A percentile compares a stretch with the other conserved stretches of the same genome.
Conservation (phyloP, 2,113 vertebrate species). For the Pteruthius melanotis region DNA sequence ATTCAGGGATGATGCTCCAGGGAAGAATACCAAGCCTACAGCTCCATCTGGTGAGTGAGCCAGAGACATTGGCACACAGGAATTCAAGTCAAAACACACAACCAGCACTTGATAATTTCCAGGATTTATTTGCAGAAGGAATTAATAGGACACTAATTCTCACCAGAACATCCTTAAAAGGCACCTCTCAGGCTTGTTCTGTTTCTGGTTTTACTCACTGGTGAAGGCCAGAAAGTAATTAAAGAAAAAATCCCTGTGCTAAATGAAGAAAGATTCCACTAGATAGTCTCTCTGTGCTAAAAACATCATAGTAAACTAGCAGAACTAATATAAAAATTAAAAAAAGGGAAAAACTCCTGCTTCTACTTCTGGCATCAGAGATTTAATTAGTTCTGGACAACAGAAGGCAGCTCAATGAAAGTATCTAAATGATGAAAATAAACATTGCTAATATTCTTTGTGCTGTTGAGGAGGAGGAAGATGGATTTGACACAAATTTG, state of each 20-base stretch:
- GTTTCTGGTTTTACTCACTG: not conserved
- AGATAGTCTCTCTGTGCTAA: not conserved
- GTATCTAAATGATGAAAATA: not conserved
- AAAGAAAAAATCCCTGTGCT: not conserved
- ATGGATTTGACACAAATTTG: not conserved
- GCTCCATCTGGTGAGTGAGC: slow-evolving; percentile 61
- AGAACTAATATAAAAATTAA: not conserved
- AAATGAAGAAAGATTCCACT: not conserved
- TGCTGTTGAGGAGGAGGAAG: not conserved
- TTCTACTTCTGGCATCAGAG: not conserved
- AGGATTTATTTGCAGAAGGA: not conserved
- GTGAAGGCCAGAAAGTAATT: not conserved
- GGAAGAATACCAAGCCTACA: not conserved
- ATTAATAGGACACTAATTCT: not conserved
- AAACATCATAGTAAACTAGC: not conserved
- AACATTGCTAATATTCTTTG: not conserved
- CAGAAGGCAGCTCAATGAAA: not conserved
- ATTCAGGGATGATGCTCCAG: not conserved
- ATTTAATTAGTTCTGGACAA: not conserved
- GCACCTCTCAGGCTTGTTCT: not conserved
- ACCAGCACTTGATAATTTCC: not conserved
- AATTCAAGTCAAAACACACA: not conserved
- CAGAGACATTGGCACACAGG: accelerated
- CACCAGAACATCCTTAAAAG: not conserved
- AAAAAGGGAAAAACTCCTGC: not conserved